Base-by-base conservation (phyloP, 1,140 invertebrate species). In the Schlechtendalia chinensis region DNA sequence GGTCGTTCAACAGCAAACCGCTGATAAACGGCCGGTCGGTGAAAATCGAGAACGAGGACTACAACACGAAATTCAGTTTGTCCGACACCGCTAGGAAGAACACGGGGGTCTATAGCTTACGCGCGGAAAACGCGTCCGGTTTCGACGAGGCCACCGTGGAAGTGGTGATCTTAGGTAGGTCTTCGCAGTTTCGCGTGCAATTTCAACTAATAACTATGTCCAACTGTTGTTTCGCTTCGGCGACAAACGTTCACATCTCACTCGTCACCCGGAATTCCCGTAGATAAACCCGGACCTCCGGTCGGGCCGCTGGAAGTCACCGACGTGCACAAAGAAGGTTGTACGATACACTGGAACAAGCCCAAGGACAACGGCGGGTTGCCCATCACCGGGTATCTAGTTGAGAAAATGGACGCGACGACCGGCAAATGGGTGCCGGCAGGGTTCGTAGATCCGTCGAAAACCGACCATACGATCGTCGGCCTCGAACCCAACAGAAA, bases 341-440 rank as follows among this genome's bases (percentile, higher is more conserved):
- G 94, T 84, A 98, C 96, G 84, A 87, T 99, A 8, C 92, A 93
- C 83, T 99, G 98, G 98, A 94, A 94, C 22, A 94, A 95, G 84
- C 95, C 97, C 12, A 94, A 93, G 85, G 96, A 99, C 85, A 96
- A 98, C 84, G 97, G 97, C 81, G 96, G 96, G 65, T 87, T 96
- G 50, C 96, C 97, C 8, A 89, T 99, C 67, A 93, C 92, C 39
- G 91, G 92, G 16, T 98, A 96, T 85, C 87, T 96, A 19, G 87
- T 98, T 80, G 97, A 99, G 86, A 97, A 97, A 88, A 94, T 96
- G 91, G 95, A 97, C 84, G 89, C 90, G 0, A 88, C 91, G 29
- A 93, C 93, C 17, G 94, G 94, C 58, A 93, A 94, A 87, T 96
- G 94, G 92, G 90, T 92, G 50, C 94, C 94, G 47, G 94, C 92